Base-by-base conservation (phyloP, 2,797 vertebrate species). In the Betta splendens region DNA sequence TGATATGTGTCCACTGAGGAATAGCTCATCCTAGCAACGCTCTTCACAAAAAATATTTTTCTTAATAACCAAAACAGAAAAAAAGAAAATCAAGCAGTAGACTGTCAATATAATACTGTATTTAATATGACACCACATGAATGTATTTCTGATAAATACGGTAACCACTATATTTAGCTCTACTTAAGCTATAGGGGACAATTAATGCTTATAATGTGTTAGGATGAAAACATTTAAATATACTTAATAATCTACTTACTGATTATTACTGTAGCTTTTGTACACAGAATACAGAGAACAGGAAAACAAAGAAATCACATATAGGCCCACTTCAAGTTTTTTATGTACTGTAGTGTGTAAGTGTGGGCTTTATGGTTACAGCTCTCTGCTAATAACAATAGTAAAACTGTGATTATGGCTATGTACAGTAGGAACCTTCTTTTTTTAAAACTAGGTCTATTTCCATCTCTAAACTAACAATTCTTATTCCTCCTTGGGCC, bases 21-120 rank as follows among this genome's bases (percentile, higher is more conserved):
- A 20, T 51, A 33, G 66, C 25, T 50, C 37, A 44, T 45, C 44
- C 4, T 32, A 50, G 37, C 45, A 31, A 29, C 11, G 33, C 17
- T 23, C 18, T 23, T 11, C 17, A 18, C 12, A 43, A 9, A 16
- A 17, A 6, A 36, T 23, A 28, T 26, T 6, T 25, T 40, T 16
- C 2, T 23, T 9, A 29, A 16, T 5, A 46, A 31, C 7, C 2
- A 43, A 16, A 43, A 17, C n/a, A 28, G 5, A 33, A 1, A 6
- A 6, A 12, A 29, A 12, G 29, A 1, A 3, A 18, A 10, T 13
- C 3, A 3, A 29, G 46, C 18, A 17, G 17, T 45, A 7, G 40
- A 25, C 22, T n/a, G 0, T 9, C 6, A n/a, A n/a, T n/a, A n/a
- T n/a, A n/a, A n/a, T n/a, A n/a, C n/a, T n/a, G n/a, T n/a, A n/a